Evolutionary conservation across 2,113 vertebrate genomes (phyloP).

Genomic region (Pungitius pungitius): DNA sequence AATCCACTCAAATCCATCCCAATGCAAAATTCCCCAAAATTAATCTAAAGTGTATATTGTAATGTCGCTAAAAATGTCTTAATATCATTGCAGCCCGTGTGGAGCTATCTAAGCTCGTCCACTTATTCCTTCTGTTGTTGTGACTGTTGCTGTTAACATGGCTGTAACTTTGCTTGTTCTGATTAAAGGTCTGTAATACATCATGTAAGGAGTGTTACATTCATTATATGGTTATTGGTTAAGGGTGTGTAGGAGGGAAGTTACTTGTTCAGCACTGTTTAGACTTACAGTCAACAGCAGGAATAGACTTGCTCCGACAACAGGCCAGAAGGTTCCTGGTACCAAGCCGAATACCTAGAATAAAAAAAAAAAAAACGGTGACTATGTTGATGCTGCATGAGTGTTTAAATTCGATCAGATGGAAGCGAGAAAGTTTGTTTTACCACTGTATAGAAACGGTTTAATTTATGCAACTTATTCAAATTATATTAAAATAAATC

Average conservation of each 20-base stretch:
- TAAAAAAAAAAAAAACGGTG: neutral
- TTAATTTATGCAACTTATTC: neutral
- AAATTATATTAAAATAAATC: neutral
- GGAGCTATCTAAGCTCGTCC: neutral
- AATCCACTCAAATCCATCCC: neutral
- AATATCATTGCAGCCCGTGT: neutral
- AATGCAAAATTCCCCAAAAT: neutral
- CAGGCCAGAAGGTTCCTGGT: slow-evolving; percentile 11
- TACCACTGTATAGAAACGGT: neutral
- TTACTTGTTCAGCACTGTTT: neutral
- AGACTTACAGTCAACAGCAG: slow-evolving; percentile 28
- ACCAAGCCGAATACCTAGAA: neutral
- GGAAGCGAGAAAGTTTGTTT: neutral
- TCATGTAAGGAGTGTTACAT: neutral
- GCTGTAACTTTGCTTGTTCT: neutral
- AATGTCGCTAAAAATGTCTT: too few species aligned
- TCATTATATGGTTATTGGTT: too few species aligned
- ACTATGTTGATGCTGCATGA: neutral
- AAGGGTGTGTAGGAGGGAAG: neutral
- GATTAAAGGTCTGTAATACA: neutral
- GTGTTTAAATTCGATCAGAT: neutral
- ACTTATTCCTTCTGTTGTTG: neutral
- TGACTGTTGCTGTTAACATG: neutral
- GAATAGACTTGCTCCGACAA: too few species aligned
- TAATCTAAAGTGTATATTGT: neutral